Base-by-base conservation (phyloP, 2,888 invertebrate genomes). In the Cheilosia pagana region DNA sequence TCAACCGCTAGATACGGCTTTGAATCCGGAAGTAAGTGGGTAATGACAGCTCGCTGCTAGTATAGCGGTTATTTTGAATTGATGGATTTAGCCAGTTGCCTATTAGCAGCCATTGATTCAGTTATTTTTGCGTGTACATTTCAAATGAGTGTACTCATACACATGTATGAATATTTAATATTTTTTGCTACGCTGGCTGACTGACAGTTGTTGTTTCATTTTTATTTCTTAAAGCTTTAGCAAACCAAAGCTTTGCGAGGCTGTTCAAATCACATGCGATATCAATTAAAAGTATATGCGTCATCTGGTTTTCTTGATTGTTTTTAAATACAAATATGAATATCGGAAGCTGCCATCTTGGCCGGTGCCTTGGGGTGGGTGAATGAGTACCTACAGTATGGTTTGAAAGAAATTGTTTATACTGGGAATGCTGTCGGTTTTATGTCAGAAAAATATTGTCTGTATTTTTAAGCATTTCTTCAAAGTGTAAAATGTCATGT, bases 1-100 rank as follows among this genome's bases (percentile, higher is more conserved):
- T 45, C 19, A 31, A 31, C 23, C 19, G 14, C 14, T 39, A 43
- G 41, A 48, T 74, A 31, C 16, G 39, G 65, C 12, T 65, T 50
- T 50, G 50, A 39, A 79, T 63, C 78, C 83, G 83, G 83, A 83
- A 83, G 63, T 83, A 70, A 45, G 55, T 74, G 53, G 57, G 62
- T 50, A 63, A 78, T 78, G 57, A 68, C 62, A 63, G 57, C 16
- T 57, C 19, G 41, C 7, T 72, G n/a, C 23, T 39, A 3, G 59
- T 74, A 78, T 74, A 57, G 78, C 78, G 60, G 62, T 68, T 74
- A 45, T 35, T 35, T 59, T 50, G 59, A 65, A 57, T 25, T n/a
- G n/a, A 39, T 52, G 25, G 31, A 25, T 21, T 57, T 16, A 59
- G 59, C 4, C 14, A 39, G 60, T n/a, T 43, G 12, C n/a, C 50